These are phyloP conservation scores for Wiebesia pumilae DNA, from an alignment of 1,140 invertebrate species.

Conservation along the genomic window DNA sequence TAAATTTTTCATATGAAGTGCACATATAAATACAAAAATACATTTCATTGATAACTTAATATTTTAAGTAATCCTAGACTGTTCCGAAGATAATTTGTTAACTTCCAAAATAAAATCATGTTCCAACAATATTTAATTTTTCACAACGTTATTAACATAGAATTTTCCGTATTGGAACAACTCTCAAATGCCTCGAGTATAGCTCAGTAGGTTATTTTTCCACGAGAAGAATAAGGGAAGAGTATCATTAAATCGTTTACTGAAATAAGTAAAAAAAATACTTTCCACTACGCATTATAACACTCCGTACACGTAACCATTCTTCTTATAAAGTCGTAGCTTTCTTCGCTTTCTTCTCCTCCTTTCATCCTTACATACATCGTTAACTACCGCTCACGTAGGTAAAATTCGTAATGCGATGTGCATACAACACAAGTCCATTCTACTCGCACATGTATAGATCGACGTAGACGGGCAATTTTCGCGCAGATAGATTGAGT, in stretches of 20 bases:
- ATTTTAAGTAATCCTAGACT: not conserved
- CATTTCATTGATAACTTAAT: not conserved
- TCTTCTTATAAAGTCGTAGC: constrained; percentile 41
- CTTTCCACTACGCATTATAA: not conserved
- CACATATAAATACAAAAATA: not conserved
- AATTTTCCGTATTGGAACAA: too few relatives aligned
- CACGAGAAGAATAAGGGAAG: not conserved
- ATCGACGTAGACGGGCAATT: constrained; percentile 21
- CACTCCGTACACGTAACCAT: not conserved
- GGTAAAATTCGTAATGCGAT: constrained; percentile 33
- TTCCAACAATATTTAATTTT: not conserved
- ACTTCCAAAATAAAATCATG: not conserved
- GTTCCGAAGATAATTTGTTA: not conserved
- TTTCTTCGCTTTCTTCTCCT: not conserved
- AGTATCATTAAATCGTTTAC: constrained; percentile 5
- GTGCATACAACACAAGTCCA: constrained; percentile 7
- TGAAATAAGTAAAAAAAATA: constrained; percentile 3
- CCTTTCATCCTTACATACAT: constrained; percentile 37
- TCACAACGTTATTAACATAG: not conserved
- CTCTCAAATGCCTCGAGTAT: too few relatives aligned
- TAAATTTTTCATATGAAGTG: too few relatives aligned
- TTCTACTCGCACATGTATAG: not conserved
- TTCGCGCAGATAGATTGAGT: constrained; percentile 18
- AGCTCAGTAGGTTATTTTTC: too few relatives aligned
- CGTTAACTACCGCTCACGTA: constrained; percentile 30